Evolutionary conservation across 2,888 invertebrate genomes (phyloP).

Genomic region (Byasa hedistus): DNA sequence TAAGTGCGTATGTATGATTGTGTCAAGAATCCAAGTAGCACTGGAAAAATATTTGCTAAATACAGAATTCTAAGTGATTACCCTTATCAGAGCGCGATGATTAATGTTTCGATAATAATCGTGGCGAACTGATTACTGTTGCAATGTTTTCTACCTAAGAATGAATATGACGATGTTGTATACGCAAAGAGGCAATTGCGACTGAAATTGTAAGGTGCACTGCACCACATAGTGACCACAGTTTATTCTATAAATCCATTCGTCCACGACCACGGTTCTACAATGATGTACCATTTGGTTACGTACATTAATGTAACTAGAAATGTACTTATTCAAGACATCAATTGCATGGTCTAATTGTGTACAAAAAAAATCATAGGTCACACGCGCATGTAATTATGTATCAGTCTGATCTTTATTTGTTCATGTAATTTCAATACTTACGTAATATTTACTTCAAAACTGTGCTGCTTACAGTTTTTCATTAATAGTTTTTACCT

Average conservation of each 20-base stretch:
- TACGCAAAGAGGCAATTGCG: not conserved
- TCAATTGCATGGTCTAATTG: conserved; percentile 24
- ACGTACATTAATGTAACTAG: conserved; percentile 4
- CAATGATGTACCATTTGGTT: conserved; percentile 5
- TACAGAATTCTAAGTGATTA: conserved; percentile 49
- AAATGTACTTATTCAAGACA: conserved; percentile 14
- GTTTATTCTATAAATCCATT: conserved; percentile 16
- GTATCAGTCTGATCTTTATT: conserved; percentile 7
- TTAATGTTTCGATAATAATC: conserved; percentile 48
- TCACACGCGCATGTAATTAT: conserved; percentile 13
- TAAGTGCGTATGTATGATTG: conserved; percentile 33
- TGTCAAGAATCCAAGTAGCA: conserved; percentile 45
- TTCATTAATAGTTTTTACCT: too few relatives aligned
- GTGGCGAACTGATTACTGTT: conserved; percentile 39
- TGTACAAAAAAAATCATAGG: conserved; percentile 3
- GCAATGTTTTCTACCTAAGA: conserved; percentile 47
- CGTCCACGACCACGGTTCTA: not conserved
- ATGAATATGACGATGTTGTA: conserved; percentile 12
- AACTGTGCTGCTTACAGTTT: not conserved
- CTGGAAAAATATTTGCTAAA: conserved; percentile 49
- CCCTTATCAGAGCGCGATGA: conserved; percentile 58
- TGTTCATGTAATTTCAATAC: not conserved
- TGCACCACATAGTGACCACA: conserved; percentile 2
- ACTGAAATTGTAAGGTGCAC: not conserved
- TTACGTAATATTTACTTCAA: not conserved